A percentile compares a stretch with the other conserved stretches of the same genome.
Evolutionary conservation across 2,888 invertebrate species (phyloP).

Genomic region (Netelia fuscicornis): DNA sequence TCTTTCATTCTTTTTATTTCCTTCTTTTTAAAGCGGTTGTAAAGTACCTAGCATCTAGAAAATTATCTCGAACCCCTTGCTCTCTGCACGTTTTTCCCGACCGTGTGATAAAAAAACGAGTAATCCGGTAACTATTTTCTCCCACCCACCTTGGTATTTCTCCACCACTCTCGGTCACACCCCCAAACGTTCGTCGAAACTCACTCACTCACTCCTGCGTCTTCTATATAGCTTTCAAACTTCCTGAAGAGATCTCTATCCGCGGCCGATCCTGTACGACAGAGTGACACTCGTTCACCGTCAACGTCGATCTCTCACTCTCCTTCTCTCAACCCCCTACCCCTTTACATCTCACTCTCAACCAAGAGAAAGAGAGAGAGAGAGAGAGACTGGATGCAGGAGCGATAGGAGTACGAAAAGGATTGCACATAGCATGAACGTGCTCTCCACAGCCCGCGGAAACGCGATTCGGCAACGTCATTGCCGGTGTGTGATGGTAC

Average conservation of each 20-base stretch:
- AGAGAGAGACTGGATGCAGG: too few species aligned
- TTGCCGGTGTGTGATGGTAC: conserved; percentile 41
- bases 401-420: conserved; percentile 10
- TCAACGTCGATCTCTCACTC: conserved; percentile 32
- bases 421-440: conserved; percentile 36
- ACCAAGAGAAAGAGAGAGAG: not conserved
- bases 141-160: conserved; percentile 4
- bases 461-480: conserved; percentile 57
- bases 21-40: too few species aligned
- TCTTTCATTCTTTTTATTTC: too few species aligned
- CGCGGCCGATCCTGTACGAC: conserved; percentile 41
- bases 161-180: conserved; percentile 4
- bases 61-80: too few species aligned
- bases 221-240: conserved; percentile 30
- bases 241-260: conserved; percentile 54
- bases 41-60: too few species aligned
- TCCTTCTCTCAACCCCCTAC: not conserved
- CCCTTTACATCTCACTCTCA: not conserved
- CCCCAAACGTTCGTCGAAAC: conserved; percentile 21
- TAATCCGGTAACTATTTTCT: conserved; percentile 1
- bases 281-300: conserved; percentile 60
- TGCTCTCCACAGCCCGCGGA: conserved; percentile 29
- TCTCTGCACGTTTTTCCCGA: not conserved
- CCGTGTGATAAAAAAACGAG: not conserved
- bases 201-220: conserved; percentile 27